A percentile compares a stretch with the other conserved stretches of the same genome.
phyloP scores from a whole-genome alignment of 2,888 invertebrate genomes.

The Geotrupes spiniger region DNA sequence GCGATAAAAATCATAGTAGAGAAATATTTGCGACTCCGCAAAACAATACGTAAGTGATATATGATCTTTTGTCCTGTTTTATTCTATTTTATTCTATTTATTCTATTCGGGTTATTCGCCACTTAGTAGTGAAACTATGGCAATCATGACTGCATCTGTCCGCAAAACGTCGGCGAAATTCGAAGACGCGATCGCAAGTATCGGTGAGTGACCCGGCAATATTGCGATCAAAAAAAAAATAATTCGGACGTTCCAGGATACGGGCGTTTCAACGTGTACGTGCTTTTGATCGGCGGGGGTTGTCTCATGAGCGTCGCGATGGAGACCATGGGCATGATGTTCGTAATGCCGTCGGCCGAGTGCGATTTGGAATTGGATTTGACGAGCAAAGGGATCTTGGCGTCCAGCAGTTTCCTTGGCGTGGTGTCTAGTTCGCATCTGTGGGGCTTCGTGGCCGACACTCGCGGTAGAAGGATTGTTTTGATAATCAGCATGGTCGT shows the following conservation, averaged over 20 bases:
- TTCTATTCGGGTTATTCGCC: not conserved
- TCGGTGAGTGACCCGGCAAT: conserved; percentile 29
- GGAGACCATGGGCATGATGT: conserved; percentile 64
- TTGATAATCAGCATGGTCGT: conserved; percentile 52
- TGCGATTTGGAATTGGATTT: conserved; percentile 65
- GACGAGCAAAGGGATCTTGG: conserved; percentile 60
- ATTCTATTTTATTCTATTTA: not conserved
- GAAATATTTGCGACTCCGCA: too few species aligned
- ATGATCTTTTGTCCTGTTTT: not conserved
- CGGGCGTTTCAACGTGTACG: conserved; percentile 61
- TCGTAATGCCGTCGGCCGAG: conserved; percentile 65
- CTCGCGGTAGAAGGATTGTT: conserved; percentile 52
- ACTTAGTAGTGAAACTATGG: not conserved
- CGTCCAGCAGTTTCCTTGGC: conserved; percentile 65
- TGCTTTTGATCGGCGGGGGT: conserved; percentile 61
- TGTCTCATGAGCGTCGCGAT: conserved; percentile 67
- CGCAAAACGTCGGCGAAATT: conserved; percentile 29
- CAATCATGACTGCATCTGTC: conserved; percentile 6
- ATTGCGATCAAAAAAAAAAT: not conserved
- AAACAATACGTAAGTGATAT: not conserved
- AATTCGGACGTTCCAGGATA: conserved; percentile 46
- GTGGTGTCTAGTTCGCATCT: conserved; percentile 58
- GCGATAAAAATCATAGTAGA: too few species aligned
- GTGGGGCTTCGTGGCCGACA: conserved; percentile 60
- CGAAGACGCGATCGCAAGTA: conserved; percentile 37